Evolutionary conservation across 2,797 vertebrate species (phyloP).

Genomic region (Oceanodroma leucorhoa): DNA sequence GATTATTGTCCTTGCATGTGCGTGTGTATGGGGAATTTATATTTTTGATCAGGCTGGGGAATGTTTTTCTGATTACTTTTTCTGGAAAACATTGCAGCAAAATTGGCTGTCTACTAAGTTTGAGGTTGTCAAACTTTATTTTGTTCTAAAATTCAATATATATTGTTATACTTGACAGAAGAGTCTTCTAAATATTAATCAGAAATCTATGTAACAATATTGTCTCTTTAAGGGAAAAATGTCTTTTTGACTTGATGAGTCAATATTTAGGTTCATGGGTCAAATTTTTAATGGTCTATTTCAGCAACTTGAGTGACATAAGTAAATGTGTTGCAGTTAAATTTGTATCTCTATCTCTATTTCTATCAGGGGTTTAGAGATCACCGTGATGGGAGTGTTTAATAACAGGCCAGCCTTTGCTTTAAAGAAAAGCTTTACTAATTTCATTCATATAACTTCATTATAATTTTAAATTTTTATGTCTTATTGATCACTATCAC

Average conservation of each 20-base stretch:
- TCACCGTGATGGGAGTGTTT: background rate
- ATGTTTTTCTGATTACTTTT: background rate
- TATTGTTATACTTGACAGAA: background rate
- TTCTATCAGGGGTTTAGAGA: background rate
- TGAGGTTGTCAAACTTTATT: background rate
- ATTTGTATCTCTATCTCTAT: background rate
- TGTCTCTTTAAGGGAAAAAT: background rate
- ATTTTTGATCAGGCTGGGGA: rapidly evolving
- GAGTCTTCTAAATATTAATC: background rate
- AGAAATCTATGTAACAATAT: background rate
- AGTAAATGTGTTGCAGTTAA: background rate
- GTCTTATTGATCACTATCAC: background rate
- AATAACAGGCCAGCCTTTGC: background rate
- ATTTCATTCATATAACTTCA: background rate
- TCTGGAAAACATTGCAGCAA: background rate
- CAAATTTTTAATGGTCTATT: background rate
- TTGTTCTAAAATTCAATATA: background rate
- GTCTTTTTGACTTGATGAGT: background rate
- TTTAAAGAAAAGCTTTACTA: background rate
- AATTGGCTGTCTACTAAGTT: background rate
- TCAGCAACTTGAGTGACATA: background rate
- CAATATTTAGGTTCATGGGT: background rate
- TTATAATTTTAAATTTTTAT: background rate
- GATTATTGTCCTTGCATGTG: background rate
- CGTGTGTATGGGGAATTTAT: background rate